Conservation (phyloP, 2,888 invertebrate genomes). For the Teinopalpus imperialis region DNA sequence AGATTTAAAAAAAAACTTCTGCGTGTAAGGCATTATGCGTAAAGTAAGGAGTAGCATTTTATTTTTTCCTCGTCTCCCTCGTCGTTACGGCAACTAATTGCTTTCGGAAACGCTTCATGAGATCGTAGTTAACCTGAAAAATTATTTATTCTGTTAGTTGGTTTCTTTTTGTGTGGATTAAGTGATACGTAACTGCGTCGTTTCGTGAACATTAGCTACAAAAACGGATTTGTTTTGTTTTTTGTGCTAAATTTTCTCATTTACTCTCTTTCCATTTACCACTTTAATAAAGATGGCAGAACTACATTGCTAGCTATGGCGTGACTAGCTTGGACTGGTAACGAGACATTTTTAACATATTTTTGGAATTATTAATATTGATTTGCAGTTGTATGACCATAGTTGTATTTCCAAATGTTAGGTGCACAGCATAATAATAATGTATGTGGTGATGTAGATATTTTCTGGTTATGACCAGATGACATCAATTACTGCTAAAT, state of each 20-base stretch:
- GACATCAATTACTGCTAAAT: too few relatives aligned
- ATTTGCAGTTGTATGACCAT: too few relatives aligned
- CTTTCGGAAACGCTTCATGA: conserved; percentile 79
- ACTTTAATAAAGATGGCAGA: too few relatives aligned
- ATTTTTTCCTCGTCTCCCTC: conserved; percentile 61
- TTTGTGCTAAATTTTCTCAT: neutral
- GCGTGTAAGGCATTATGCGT: conserved; percentile 25
- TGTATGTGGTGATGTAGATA: too few relatives aligned
- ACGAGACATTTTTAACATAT: too few relatives aligned
- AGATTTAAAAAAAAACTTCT: too few relatives aligned
- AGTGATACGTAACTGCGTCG: conserved; percentile 30
- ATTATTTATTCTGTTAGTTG: conserved; percentile 67
- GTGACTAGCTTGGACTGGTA: too few relatives aligned
- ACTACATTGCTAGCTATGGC: too few relatives aligned
- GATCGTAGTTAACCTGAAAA: conserved; percentile 78
- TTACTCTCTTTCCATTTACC: neutral
- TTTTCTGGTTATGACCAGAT: too few relatives aligned
- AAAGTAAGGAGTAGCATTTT: conserved; percentile 29
- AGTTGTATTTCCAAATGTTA: too few relatives aligned
- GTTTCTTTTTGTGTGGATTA: conserved; percentile 55
- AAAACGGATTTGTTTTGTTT: neutral
- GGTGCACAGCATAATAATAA: too few relatives aligned
- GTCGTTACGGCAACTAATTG: conserved; percentile 78
- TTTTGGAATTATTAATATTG: too few relatives aligned
- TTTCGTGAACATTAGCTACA: conserved; percentile 10